Base-by-base conservation (phyloP, 2,113 vertebrate genomes). In the Brevimyrus niger region DNA sequence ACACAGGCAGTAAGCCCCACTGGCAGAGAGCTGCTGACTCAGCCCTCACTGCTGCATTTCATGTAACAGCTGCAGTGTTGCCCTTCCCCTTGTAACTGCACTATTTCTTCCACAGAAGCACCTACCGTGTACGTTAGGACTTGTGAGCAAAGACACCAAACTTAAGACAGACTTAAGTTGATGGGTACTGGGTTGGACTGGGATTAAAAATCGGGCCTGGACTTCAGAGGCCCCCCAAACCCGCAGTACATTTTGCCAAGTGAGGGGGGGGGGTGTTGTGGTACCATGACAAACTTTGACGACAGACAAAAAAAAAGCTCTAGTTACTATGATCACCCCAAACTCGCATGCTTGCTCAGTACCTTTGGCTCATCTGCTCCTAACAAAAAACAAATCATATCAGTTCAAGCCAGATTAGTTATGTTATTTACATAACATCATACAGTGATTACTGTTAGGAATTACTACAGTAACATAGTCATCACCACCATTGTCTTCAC, bases 11-110 rank as follows among this genome's bases (percentile, higher is more conserved):
- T 53, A 91, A 92, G 93, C 27, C 92, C 93, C 91, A 89, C 91
- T 92, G 94, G 94, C 93, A 93, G 90, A 92, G 92, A 92, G 93
- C 92, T 95, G 95, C 95, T 95, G 95, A 95, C 92, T 95, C 95
- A 95, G 95, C 94, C 93, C 89, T 91, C 92, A 92, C 94, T 94
- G 92, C 94, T 95, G 94, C 94, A 94, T 95, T 82, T 93, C 93
- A 93, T 94, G 92, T 94, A 94, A 95, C 94, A 95, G 94, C 94
- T 95, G 94, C 95, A 95, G 94, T 95, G 94, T 91, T 93, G 93
- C 90, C 91, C 89, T 90, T 76, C 91, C 0, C 92, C 91, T 91
- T 90, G 87, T 89, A 47, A 90, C 80, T 90, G 61, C 82, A 88
- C 69, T 89, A 86, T 53, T 35, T 19, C 87, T 55, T 86, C 88